Percentiles rank a stretch among this genome's conserved stretches.
These are phyloP conservation scores for Drosophila nigrodunni DNA, from an alignment of 1,140 invertebrate species.

Conservation along the genomic window DNA sequence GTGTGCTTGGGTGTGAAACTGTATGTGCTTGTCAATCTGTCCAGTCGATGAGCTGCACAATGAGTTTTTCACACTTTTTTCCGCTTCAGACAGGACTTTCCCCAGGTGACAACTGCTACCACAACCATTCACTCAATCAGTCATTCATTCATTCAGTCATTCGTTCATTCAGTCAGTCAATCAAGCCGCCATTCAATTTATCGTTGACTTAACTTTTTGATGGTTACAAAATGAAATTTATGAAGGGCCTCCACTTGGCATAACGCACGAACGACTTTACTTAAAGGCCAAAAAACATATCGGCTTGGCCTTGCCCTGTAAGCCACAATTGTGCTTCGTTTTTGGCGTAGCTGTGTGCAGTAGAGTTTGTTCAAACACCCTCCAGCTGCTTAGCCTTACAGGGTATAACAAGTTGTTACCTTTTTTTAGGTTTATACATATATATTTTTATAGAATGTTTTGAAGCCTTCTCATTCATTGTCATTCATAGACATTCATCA, in stretches of 20 bases:
- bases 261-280: background rate
- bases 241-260: slow-evolving; percentile 20
- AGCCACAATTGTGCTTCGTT: no score
- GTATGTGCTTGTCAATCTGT: slow-evolving; percentile 11
- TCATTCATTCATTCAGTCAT: slow-evolving; percentile 74
- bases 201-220: slow-evolving; percentile 81
- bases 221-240: slow-evolving; percentile 81
- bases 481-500: slow-evolving; percentile 36
- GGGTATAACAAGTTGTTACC: slow-evolving; percentile 7
- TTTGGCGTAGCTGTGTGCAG: no score
- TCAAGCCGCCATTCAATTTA: slow-evolving; percentile 78
- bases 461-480: slow-evolving; percentile 11
- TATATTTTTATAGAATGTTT: background rate
- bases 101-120: slow-evolving; percentile 20
- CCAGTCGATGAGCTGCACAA: slow-evolving; percentile 62
- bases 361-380: background rate
- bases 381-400: background rate
- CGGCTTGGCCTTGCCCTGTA: background rate
- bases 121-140: slow-evolving; percentile 35
- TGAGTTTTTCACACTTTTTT: slow-evolving; percentile 11
- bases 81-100: background rate
- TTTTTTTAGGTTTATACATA: background rate
- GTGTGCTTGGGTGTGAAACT: slow-evolving; percentile 8
- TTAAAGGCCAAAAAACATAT: background rate
- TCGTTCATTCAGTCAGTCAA: slow-evolving; percentile 74